phyloP scores from a whole-genome alignment of 2,113 vertebrate species.

The Pycnonotus jocosus region DNA sequence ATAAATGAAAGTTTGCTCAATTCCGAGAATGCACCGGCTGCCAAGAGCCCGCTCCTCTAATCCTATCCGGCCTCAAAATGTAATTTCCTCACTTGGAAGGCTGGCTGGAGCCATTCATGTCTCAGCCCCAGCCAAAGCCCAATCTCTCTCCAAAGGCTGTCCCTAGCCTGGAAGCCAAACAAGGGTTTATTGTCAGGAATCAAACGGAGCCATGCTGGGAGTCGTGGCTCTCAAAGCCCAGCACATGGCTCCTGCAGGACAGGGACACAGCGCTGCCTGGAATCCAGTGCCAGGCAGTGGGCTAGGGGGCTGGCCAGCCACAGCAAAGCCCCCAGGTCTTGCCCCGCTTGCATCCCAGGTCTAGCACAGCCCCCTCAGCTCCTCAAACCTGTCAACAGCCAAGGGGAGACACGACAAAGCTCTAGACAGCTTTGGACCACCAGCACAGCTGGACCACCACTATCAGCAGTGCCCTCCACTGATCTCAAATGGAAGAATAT shows the following conservation, averaged over 20 bases:
- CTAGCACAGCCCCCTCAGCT: not conserved
- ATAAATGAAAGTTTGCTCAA: not conserved
- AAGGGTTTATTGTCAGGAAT: not conserved
- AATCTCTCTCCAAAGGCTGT: not conserved
- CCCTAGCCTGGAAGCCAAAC: slow-evolving; percentile 10
- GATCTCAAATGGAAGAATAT: not conserved
- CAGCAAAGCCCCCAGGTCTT: not conserved
- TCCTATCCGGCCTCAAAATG: not conserved
- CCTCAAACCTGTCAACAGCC: not conserved
- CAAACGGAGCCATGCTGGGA: not conserved
- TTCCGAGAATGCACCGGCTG: not conserved
- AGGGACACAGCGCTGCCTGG: not conserved
- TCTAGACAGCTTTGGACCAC: not conserved
- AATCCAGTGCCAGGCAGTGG: not conserved
- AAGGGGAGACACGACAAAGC: not conserved
- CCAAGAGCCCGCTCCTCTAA: not conserved
- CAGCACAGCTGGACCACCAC: not conserved
- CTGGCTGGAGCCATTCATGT: not conserved
- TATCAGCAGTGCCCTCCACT: not conserved
- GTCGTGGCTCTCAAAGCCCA: not conserved
- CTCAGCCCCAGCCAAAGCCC: not conserved
- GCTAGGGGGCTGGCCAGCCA: not conserved
- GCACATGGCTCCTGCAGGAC: not conserved
- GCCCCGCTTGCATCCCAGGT: not conserved
- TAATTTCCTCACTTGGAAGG: not conserved